Evolutionary conservation across 2,797 vertebrate genomes (phyloP).

Genomic region (Discoglossus pictus): DNA sequence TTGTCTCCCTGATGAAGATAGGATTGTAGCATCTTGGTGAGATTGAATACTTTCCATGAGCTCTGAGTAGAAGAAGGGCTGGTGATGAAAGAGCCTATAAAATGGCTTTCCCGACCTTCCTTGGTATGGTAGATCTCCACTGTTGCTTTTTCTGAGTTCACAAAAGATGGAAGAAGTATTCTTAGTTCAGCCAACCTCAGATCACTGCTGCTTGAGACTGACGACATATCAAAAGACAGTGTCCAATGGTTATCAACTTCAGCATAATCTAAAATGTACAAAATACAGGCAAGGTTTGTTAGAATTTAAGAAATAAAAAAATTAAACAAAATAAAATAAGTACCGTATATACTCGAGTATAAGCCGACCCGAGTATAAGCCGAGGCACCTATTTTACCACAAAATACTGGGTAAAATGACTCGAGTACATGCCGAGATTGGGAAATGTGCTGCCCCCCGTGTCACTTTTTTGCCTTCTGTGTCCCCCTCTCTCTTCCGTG

Average conservation of each 20-base stretch:
- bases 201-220: slow-evolving; percentile 71
- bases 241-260: slow-evolving; percentile 75
- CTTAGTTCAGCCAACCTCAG: slow-evolving; percentile 78
- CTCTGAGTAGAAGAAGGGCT: slow-evolving; percentile 48
- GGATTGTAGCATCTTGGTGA: slow-evolving; percentile 72
- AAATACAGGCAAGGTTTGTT: background rate
- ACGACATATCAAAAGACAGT: slow-evolving; percentile 81
- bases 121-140: slow-evolving; percentile 80
- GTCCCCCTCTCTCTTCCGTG: no score
- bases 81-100: slow-evolving; percentile 73
- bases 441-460: no score
- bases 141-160: slow-evolving; percentile 53
- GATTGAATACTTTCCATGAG: slow-evolving; percentile 80
- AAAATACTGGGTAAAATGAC: background rate
- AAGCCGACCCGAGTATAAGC: no score
- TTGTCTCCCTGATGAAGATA: slow-evolving; percentile 68
- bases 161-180: slow-evolving; percentile 64
- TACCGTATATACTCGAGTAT: no score
- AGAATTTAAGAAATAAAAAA: background rate
- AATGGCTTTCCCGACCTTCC: slow-evolving; percentile 59
- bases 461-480: no score
- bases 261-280: slow-evolving; percentile 70
- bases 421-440: background rate
- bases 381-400: no score
- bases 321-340: background rate